phyloP scores from a whole-genome alignment of 2,113 vertebrate genomes.

The Neotoma lepida region DNA sequence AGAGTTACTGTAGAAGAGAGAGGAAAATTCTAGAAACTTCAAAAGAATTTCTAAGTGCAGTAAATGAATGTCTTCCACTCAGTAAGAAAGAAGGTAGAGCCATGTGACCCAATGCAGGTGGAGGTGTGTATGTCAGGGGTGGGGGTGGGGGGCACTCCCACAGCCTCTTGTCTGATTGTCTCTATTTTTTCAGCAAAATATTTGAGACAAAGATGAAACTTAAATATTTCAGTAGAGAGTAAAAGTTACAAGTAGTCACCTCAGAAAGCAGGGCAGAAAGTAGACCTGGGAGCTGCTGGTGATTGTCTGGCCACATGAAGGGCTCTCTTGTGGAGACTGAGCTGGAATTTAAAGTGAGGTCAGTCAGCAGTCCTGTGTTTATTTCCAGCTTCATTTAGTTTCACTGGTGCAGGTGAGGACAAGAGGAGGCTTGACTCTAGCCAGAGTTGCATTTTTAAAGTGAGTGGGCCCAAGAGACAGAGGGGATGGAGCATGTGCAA shows the following conservation, averaged over 20 bases:
- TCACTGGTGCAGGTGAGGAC: slow-evolving; percentile 48
- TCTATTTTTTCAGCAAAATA: slow-evolving; percentile 3
- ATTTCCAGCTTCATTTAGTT: slow-evolving; percentile 75
- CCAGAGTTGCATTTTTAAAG: slow-evolving; percentile 51
- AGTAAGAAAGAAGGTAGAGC: background rate
- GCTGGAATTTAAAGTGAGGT: slow-evolving; percentile 18
- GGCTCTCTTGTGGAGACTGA: slow-evolving; percentile 61
- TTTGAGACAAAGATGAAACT: background rate
- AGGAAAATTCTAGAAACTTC: background rate
- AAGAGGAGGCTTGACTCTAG: slow-evolving; percentile 25
- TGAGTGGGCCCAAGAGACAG: background rate
- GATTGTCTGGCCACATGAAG: slow-evolving; percentile 54
- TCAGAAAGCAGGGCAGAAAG: background rate
- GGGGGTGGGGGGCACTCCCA: background rate
- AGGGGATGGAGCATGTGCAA: background rate
- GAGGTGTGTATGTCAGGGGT: rapidly evolving
- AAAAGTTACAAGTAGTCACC: background rate
- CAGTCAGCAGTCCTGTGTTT: slow-evolving; percentile 66
- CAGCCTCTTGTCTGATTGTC: background rate
- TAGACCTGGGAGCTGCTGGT: background rate
- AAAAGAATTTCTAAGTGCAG: background rate
- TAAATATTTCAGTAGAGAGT: background rate
- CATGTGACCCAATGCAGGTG: background rate
- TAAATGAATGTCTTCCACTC: background rate
- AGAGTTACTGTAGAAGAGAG: background rate